phyloP scores from a whole-genome alignment of 2,113 vertebrate genomes.

The Dicerorhinus sumatrensis region DNA sequence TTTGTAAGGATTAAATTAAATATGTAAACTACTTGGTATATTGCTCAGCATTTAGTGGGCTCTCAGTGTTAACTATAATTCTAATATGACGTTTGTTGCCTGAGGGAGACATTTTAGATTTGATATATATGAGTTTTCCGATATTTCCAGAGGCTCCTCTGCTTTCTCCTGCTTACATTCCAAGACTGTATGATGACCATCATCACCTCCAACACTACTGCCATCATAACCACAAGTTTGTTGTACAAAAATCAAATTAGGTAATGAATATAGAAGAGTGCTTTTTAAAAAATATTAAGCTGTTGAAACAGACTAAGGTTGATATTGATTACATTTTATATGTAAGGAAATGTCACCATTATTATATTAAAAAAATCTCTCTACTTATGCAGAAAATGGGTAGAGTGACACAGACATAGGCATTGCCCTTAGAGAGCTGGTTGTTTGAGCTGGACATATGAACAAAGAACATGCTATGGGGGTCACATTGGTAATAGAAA shows the following conservation, averaged over 20 bases:
- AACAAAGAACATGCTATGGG: no score
- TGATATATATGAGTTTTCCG: neutral
- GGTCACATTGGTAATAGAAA: neutral
- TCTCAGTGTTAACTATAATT: neutral
- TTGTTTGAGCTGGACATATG: no score
- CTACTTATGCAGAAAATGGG: neutral
- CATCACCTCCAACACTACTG: neutral
- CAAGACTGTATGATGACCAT: neutral
- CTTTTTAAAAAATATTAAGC: neutral
- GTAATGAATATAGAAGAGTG: neutral
- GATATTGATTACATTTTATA: neutral
- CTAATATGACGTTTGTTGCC: slow-evolving; percentile 14
- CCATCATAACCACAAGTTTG: neutral
- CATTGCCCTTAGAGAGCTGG: neutral
- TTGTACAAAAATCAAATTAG: neutral
- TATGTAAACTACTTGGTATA: neutral
- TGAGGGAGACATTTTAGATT: neutral
- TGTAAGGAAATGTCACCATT: neutral
- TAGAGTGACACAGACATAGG: neutral
- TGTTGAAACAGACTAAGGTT: neutral
- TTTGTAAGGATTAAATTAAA: slow-evolving; percentile 22
- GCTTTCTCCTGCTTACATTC: neutral
- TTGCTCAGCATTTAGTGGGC: neutral
- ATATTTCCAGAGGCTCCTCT: neutral
- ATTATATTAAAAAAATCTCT: neutral